Conservation (phyloP, 2,797 vertebrate species). For the Pseudochirops corinnae region DNA sequence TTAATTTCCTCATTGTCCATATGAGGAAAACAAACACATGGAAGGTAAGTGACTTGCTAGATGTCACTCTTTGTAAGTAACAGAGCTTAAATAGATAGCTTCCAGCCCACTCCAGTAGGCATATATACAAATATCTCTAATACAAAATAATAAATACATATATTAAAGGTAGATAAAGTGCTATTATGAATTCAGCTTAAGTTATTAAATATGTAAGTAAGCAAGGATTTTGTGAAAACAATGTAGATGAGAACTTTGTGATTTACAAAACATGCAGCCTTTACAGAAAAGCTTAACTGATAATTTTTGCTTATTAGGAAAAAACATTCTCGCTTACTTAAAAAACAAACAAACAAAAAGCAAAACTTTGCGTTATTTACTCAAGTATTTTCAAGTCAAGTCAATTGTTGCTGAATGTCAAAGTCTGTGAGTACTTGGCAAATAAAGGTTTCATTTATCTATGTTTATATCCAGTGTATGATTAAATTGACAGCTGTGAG, state of each 20-base stretch:
- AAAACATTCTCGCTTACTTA: no score
- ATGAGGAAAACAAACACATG: neutral
- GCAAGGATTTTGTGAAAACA: neutral
- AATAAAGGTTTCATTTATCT: neutral
- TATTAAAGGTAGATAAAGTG: neutral
- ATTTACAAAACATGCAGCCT: rapidly evolving
- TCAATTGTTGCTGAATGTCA: neutral
- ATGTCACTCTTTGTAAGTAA: neutral
- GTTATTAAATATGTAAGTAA: neutral
- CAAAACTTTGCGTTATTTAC: no score
- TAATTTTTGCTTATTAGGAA: neutral
- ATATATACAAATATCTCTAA: neutral
- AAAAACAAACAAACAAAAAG: neutral
- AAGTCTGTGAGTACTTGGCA: neutral
- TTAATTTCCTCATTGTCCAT: neutral
- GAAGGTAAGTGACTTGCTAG: neutral
- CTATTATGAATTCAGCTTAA: neutral
- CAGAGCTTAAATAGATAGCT: neutral
- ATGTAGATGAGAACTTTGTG: no score
- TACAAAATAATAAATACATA: neutral
- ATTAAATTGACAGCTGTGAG: neutral
- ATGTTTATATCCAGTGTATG: neutral
- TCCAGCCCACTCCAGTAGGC: neutral
- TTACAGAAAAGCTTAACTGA: neutral
- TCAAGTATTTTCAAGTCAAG: neutral